Evolutionary conservation across 2,113 vertebrate genomes (phyloP), one percentile per base, ranked within the genome.

Genomic region (Orcinus orca): DNA sequence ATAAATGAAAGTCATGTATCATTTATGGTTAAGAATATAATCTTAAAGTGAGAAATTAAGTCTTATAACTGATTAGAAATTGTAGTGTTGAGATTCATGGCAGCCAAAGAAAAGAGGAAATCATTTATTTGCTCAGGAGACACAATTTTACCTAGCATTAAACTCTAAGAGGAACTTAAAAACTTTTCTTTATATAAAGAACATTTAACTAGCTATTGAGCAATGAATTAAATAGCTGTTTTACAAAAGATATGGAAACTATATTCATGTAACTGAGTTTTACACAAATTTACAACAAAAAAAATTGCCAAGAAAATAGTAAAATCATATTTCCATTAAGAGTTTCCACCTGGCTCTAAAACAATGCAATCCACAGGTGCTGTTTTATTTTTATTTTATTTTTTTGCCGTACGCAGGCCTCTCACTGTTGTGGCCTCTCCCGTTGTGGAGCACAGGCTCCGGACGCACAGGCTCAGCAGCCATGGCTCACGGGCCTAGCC

Each of bases 221-320:
- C 25, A 76, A 92, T 68, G n/a, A 73, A 67, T 77, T 82, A 50
- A 73, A 31, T 53, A 86, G 2, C 21, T 86, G 10, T 82, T 87
- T 90, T 76, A 63, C 4, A 88, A 88, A 92, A 90, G 9, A 93
- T 33, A 88, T n/a, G 92, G 50, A 95, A 94, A 85, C 41, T n/a
- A 82, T 29, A 81, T 50, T 89, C 60, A 58, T 17, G 23, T 47
- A 44, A 17, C 50, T 68, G 14, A 26, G 31, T 63, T 86, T 20
- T 36, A 31, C 26, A 41, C 11, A 47, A 81, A 88, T 63, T 50
- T 53, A 4, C 7, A 44, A 70, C 10, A 58, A 70, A 76, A 76
- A 68, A 80, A 73, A 58, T 58, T 60, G 8, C 15, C 62, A 77
- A 71, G 31, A 55, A 74, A 91, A 93, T 44, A 70, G 63, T 60